Evolutionary conservation across 2,113 vertebrate species (phyloP).

Genomic region (Thunnus thynnus): DNA sequence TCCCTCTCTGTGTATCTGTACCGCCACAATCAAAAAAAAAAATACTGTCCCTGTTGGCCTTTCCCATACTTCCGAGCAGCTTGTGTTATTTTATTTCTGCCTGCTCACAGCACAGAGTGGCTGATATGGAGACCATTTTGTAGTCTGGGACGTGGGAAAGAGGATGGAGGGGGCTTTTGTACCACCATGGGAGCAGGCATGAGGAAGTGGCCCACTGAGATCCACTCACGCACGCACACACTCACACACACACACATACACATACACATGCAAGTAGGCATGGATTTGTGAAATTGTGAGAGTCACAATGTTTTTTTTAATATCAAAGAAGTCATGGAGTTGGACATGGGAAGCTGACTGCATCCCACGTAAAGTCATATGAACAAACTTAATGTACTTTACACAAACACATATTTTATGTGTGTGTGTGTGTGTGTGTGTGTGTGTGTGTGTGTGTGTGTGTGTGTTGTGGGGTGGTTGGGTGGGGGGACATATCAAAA

Average conservation of each 20-base stretch:
- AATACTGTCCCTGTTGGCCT: slow-evolving; percentile 72
- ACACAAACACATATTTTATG: slow-evolving; percentile 12
- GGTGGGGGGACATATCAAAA: slow-evolving; percentile 21
- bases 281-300: slow-evolving; percentile 42
- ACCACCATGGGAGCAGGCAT: slow-evolving; percentile 71
- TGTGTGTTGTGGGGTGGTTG: too few relatives aligned
- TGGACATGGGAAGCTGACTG: slow-evolving; percentile 70
- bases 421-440: slow-evolving; percentile 1
- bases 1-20: slow-evolving; percentile 29
- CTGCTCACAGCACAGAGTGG: slow-evolving; percentile 40
- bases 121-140: slow-evolving; percentile 53
- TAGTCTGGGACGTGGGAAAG: slow-evolving; percentile 77
- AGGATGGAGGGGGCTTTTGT: slow-evolving; percentile 75
- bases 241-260: slow-evolving; percentile 15
- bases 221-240: slow-evolving; percentile 36
- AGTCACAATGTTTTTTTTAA: slow-evolving; percentile 18
- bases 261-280: slow-evolving; percentile 16
- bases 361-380: slow-evolving; percentile 52
- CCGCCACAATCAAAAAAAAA: slow-evolving; percentile 44
- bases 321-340: slow-evolving; percentile 19
- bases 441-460: not conserved
- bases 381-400: slow-evolving; percentile 2
- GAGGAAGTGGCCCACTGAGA: slow-evolving; percentile 71
- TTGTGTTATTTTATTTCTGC: slow-evolving; percentile 68
- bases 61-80: slow-evolving; percentile 71